Evolutionary conservation across 2,888 invertebrate genomes (phyloP), one percentile per base, ranked within the genome.

Genomic region (Carterocephalus palaemon): DNA sequence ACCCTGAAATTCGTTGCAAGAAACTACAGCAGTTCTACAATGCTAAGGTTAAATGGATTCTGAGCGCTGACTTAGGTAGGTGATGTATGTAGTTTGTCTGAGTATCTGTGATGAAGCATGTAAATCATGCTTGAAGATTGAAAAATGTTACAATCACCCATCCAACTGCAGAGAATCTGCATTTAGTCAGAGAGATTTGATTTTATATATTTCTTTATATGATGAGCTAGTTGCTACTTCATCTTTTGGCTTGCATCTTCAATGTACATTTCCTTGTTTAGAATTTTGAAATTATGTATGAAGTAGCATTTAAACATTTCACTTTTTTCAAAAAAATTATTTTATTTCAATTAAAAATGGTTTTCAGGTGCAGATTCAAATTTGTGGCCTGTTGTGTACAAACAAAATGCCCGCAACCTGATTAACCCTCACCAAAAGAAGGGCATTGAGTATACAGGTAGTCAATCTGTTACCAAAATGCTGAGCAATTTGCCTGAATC

Each of bases 1-100:
- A 47, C 6, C 46, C 42, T n/a, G n/a, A n/a, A n/a, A n/a, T n/a
- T 1, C 52, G 64, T 8, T 10, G 7, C 3, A 47, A 48, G 1
- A 67, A 58, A n/a, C 53, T 83, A 3, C 48, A 48, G 0, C 42
- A 48, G 2, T 80, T 83, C 36, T 86, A 86, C 47, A 57, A 64
- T 23, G 9, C 17, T 0, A 28, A 56, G 0, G 65, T 68, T 8
- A 37, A 24, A 1, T 46, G 82, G 7, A 63, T 69, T 2, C 46
- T 81, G n/a, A 36, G 60, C 1, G 51, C 57, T 1, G 52, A 60
- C 20, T 32, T 51, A 46, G 63, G 79, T 76, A 58, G 32, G 22
- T n/a, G n/a, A n/a, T n/a, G n/a, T n/a, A n/a, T n/a, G n/a, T n/a
- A n/a, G n/a, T n/a, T n/a, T n/a, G n/a, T n/a, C n/a, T n/a, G n/a